Evolutionary conservation across 2,888 invertebrate species (phyloP), one percentile per base, ranked within the genome.

Genomic region (Sesamia inferens): DNA sequence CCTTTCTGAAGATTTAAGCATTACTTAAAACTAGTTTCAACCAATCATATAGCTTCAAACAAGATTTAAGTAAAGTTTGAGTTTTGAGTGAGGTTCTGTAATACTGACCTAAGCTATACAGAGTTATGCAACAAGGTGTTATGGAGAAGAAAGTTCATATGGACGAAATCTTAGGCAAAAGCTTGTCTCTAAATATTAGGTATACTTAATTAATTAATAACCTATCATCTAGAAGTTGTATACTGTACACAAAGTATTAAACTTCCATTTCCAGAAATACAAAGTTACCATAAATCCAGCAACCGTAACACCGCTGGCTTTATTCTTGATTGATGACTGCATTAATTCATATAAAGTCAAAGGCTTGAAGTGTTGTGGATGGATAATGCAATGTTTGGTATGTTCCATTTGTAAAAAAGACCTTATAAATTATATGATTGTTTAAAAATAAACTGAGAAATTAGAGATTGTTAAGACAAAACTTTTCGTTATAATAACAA

Each of bases 321-420:
- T 96, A 44, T 83, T 93, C 24, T 85, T 96, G 13, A 91, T 93
- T 68, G 95, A 96, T 81, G 96, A 96, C 79, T 93, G 91, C 79
- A 85, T 90, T 13, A 77, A 76, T 48, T 75, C 77, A n/a, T 92
- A 94, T 81, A 95, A 92, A 87, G 83, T 89, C 10, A 94, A 92
- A 85, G 96, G 96, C 14, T 83, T 96, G 59, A 82, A 88, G 55
- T 91, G 93, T 80, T 94, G 92, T 74, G 84, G 80, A 42, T 71
- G 84, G 57, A 90, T 94, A 68, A 79, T 96, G 76, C 83, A 91
- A 70, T 89, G 87, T 87, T 87, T 95, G 92, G 96, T 95, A 88
- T 83, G 93, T 54, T 51, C 8, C 14, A 51, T 5, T 58, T 31
- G 13, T 42, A 14, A 11, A 22, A 47, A 44, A 44, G 11, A 44